Base-by-base conservation (phyloP, 2,797 vertebrate species). In the Etheostoma nigrum region DNA sequence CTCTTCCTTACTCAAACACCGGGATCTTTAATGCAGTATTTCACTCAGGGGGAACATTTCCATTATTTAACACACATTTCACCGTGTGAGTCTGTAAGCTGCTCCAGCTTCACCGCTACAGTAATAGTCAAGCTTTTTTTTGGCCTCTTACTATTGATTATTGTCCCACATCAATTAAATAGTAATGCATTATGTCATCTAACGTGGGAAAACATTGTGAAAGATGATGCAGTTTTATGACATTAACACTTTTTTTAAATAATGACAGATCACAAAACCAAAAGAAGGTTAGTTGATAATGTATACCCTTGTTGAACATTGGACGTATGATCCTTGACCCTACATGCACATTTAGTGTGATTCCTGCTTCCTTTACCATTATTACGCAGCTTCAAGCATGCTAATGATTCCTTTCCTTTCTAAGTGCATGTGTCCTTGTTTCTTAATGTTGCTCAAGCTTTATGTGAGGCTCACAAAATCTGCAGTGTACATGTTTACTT, bases 1-100 rank as follows among this genome's bases (percentile, higher is more conserved):
- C 83, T 88, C 83, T 65, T 82, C 71, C 72, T 63, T 76, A 76
- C 76, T 86, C 77, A 72, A 84, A 82, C 84, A 81, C 60, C 2
- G 66, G 14, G 79, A 75, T 81, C 74, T 75, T 74, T 85, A 83
- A 87, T 84, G 83, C 83, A 72, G 72, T 58, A 21, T 83, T 74
- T 88, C 79, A 76, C 83, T 89, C 74, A 27, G 65, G 80, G 63
- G 77, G 45, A 78, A 74, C 52, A 7, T 74, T 68, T 90, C 66
- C 71, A 88, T 89, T 87, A 89, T 91, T 86, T 71, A 89, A 81
- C 82, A 69, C 78, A 53, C 67, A 61, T 55, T 7, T 3, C 58
- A 18, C 36, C 2, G 2, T 21, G 67, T n/a, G 55, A 49, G 68
- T 81, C 10, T 67, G 67, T 65, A 76, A 40, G 65, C 67, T 53